Conservation (phyloP, 2,113 vertebrate genomes). For the Tinamus guttatus region DNA sequence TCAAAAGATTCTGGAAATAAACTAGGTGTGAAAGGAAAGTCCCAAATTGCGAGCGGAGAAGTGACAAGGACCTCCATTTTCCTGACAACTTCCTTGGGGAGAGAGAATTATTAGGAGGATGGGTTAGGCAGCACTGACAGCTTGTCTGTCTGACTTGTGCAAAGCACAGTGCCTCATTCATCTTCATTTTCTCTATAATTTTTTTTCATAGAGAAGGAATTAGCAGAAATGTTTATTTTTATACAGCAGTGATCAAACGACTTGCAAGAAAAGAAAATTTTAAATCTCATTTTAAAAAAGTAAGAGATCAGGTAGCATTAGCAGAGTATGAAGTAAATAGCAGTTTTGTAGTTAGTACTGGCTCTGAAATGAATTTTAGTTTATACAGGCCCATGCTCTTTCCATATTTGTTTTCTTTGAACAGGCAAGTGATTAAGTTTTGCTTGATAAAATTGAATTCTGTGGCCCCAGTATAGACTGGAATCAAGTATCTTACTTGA, state of each 20-base stretch:
- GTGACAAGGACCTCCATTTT: slow-evolving; percentile 76
- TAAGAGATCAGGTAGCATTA: background rate
- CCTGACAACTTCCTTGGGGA: slow-evolving; percentile 74
- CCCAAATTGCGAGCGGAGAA: slow-evolving; percentile 66
- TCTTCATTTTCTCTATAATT: slow-evolving; percentile 47
- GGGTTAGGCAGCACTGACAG: slow-evolving; percentile 76
- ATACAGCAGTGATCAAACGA: slow-evolving; percentile 36
- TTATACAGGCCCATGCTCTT: background rate
- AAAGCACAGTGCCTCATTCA: slow-evolving; percentile 56
- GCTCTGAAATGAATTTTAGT: background rate
- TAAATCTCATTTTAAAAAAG: background rate
- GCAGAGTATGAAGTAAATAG: background rate
- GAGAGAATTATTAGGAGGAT: slow-evolving; percentile 69
- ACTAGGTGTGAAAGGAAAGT: slow-evolving; percentile 70
- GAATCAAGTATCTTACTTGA: background rate
- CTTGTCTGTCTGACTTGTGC: slow-evolving; percentile 72
- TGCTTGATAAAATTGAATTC: background rate
- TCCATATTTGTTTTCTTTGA: background rate
- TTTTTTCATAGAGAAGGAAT: slow-evolving; percentile 52
- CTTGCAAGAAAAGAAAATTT: background rate
- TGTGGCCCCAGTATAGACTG: background rate
- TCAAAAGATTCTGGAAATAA: slow-evolving; percentile 71
- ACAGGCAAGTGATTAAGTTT: background rate
- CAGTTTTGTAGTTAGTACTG: background rate
- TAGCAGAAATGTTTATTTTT: slow-evolving; percentile 61